Conservation (phyloP, 2,888 invertebrate species). For the Pinctada fucata region DNA sequence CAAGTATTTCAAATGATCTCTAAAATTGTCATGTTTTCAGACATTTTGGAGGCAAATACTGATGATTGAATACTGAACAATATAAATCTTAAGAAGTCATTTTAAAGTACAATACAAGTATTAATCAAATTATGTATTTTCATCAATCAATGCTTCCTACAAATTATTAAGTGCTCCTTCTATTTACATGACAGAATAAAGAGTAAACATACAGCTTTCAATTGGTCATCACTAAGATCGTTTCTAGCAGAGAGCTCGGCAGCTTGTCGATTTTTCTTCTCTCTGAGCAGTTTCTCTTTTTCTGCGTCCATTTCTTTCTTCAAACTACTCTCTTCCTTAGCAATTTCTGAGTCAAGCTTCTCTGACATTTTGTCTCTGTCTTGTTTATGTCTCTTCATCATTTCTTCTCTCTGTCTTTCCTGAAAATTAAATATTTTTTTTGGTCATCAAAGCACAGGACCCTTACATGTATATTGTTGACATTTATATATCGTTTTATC, state of each 20-base stretch:
- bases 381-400: conserved; percentile 65
- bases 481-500: no score
- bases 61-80: no score
- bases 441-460: no score
- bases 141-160: no score
- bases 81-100: no score
- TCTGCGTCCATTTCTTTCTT: conserved; percentile 58
- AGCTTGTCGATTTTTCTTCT: conserved; percentile 70
- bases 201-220: conserved; percentile 49
- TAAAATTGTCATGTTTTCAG: no score
- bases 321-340: conserved; percentile 59
- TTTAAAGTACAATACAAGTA: no score
- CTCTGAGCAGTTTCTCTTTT: conserved; percentile 65
- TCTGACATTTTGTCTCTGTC: conserved; percentile 58
- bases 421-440: conserved; percentile 27
- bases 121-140: no score
- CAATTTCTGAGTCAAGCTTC: conserved; percentile 62
- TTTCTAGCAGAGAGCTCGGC: conserved; percentile 69
- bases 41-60: no score
- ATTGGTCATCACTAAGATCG: conserved; percentile 69
- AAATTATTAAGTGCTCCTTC: no score
- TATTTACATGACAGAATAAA: background rate
- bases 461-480: no score
- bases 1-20: no score
- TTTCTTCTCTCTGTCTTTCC: conserved; percentile 65